Percentiles rank a stretch among this genome's conserved stretches.
These are phyloP conservation scores for Hydraecia micacea DNA, from an alignment of 2,888 invertebrate genomes.

Conservation along the genomic window DNA sequence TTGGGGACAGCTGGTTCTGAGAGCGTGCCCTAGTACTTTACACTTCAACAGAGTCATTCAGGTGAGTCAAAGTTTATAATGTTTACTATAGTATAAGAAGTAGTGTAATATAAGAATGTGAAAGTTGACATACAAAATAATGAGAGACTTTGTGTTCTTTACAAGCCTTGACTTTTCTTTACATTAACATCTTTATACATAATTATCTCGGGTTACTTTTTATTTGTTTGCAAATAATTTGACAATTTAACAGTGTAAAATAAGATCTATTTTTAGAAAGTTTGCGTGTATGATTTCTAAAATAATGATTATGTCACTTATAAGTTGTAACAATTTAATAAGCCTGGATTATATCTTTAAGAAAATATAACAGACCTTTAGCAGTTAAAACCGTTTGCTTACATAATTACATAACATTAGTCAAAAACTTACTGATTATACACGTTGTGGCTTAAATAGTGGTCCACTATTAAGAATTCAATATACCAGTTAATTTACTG, in stretches of 20 bases:
- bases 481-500: no score
- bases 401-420: neutral
- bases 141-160: neutral
- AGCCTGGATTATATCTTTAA: neutral
- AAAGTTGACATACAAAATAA: neutral
- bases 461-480: no score
- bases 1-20: slow-evolving; percentile 75
- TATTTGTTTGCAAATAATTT: neutral
- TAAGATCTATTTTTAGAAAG: neutral
- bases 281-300: neutral
- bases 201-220: neutral
- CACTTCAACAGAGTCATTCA: slow-evolving; percentile 80
- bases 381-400: slow-evolving; percentile 11
- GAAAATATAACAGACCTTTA: no score
- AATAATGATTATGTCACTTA: neutral
- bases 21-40: slow-evolving; percentile 70
- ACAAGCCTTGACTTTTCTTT: neutral
- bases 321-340: neutral
- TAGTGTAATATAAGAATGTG: neutral
- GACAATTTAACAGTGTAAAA: neutral
- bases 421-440: neutral
- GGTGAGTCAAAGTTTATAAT: slow-evolving; percentile 67
- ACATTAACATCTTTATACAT: neutral
- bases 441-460: no score
- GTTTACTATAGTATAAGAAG: neutral